Conservation (phyloP, 92 coral and sea anemone species). For the Desmophyllum pertusum region DNA sequence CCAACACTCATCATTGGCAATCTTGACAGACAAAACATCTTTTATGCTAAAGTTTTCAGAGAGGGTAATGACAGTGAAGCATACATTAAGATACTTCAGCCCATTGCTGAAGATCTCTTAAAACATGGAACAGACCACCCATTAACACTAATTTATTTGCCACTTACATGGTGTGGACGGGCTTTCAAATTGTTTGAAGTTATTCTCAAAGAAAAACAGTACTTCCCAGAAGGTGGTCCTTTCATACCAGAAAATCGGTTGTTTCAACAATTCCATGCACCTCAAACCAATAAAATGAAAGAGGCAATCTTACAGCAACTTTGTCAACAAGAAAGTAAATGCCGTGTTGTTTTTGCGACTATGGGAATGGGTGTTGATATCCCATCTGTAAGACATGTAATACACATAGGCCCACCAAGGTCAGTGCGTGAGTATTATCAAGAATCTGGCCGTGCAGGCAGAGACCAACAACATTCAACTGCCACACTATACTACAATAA, state of each 20-base stretch:
- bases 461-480: neutral
- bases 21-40: constrained; percentile 48
- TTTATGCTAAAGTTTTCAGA: constrained; percentile 46
- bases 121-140: constrained; percentile 40
- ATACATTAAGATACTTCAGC: constrained; percentile 28
- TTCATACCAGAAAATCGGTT: constrained; percentile 45
- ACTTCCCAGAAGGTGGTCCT: constrained; percentile 43
- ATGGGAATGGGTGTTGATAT: constrained; percentile 16
- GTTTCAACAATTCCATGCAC: constrained; percentile 68
- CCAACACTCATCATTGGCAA: constrained; percentile 40
- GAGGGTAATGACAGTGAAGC: constrained; percentile 42
- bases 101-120: constrained; percentile 42
- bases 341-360: constrained; percentile 40
- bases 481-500: constrained; percentile 12
- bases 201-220: constrained; percentile 37
- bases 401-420: constrained; percentile 60
- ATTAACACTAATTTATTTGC: constrained; percentile 57
- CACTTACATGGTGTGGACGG: constrained; percentile 65
- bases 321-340: constrained; percentile 10
- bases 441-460: neutral
- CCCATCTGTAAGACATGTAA: constrained; percentile 28
- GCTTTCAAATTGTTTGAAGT: constrained; percentile 51
- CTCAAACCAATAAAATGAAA: constrained; percentile 64
- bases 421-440: constrained; percentile 45
- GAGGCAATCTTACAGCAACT: constrained; percentile 28